Conservation (phyloP, 2,888 invertebrate genomes). For the Nowickia ferox region DNA sequence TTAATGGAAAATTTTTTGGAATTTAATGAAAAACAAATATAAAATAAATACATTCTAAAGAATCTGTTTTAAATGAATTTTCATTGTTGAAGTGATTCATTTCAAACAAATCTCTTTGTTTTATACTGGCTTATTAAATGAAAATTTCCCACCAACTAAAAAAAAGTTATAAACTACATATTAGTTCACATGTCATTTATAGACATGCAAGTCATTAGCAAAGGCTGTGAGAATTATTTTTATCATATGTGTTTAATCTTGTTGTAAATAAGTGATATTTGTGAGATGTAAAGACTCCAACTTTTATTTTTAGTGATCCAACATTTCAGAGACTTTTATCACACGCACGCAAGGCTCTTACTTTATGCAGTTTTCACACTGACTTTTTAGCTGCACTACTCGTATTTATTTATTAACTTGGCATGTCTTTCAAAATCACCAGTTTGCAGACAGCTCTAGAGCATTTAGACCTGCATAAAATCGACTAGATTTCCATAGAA, state of each 20-base stretch:
- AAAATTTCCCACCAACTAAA: constrained; percentile 47
- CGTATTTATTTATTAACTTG: no score
- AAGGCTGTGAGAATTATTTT: constrained; percentile 13
- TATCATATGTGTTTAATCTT: constrained; percentile 4
- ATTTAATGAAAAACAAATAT: neutral
- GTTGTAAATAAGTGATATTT: neutral
- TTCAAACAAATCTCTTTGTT: constrained; percentile 19
- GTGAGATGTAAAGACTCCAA: no score
- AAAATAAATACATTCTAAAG: neutral
- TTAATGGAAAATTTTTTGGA: constrained; percentile 12
- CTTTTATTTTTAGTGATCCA: neutral
- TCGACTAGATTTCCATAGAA: no score
- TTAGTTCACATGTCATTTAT: constrained; percentile 36
- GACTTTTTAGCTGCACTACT: no score
- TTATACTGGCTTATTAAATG: neutral
- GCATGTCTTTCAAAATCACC: no score
- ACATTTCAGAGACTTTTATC: neutral
- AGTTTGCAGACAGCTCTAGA: no score
- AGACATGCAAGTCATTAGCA: constrained; percentile 44
- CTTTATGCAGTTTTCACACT: no score
- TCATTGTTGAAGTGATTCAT: constrained; percentile 42
- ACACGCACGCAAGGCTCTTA: no score
- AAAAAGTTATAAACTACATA: neutral
- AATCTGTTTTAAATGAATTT: neutral
- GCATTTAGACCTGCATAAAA: no score